These are phyloP conservation scores for Suillia variegata DNA, from an alignment of 2,888 invertebrate genomes.

Conservation along the genomic window DNA sequence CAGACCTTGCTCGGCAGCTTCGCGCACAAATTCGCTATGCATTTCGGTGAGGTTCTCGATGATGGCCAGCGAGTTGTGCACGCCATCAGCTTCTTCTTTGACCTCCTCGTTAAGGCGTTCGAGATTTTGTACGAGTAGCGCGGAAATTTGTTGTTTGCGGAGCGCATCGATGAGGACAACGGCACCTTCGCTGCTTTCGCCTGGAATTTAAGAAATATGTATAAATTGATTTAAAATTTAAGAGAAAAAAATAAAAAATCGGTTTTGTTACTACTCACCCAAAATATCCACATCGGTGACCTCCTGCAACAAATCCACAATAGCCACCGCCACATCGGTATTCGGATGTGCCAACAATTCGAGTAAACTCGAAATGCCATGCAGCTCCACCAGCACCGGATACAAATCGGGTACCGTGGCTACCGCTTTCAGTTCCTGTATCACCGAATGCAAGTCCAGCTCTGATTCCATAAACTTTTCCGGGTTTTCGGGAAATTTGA, in stretches of 20 bases:
- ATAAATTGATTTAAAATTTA: neutral
- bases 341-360: conserved; percentile 96
- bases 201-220: conserved; percentile 56
- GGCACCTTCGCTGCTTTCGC: conserved; percentile 89
- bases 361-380: conserved; percentile 87
- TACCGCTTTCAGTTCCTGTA: conserved; percentile 88
- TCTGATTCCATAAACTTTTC: conserved; percentile 99
- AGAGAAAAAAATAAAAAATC: too few species aligned
- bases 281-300: conserved; percentile 95
- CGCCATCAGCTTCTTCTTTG: conserved; percentile 94
- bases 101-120: conserved; percentile 90
- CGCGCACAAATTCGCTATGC: conserved; percentile 79
- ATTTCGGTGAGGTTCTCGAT: conserved; percentile 96
- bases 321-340: conserved; percentile 68
- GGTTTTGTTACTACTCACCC: conserved; percentile 34
- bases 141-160: conserved; percentile 87
- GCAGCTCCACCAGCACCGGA: conserved; percentile 85
- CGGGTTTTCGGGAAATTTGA: conserved; percentile 95
- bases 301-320: conserved; percentile 73
- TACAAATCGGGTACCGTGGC: conserved; percentile 97
- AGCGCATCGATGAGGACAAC: conserved; percentile 86
- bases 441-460: conserved; percentile 85
- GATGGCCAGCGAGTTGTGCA: conserved; percentile 88
- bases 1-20: conserved; percentile 89
- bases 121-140: conserved; percentile 89